Evolutionary conservation across 37 sponge, comb jelly and placozoan genomes (phyloP).

Genomic region (Oscarella lobularis): DNA sequence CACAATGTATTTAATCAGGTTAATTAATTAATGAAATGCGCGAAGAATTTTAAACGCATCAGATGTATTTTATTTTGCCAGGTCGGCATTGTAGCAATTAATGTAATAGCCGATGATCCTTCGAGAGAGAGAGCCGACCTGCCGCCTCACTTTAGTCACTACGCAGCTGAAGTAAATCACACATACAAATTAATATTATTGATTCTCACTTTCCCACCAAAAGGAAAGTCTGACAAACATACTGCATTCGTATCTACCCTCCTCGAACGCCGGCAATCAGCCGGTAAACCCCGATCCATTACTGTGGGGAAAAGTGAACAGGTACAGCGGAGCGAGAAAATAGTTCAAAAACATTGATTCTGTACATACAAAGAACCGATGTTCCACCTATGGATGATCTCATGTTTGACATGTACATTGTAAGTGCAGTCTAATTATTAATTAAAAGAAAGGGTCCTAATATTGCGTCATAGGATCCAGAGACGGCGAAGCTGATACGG

Average conservation of each 20-base stretch:
- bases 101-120: constrained; percentile 39
- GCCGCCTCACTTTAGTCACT: no score
- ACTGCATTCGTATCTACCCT: background rate
- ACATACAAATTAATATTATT: no score
- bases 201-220: no score
- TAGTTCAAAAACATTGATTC: no score
- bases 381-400: constrained; percentile 17
- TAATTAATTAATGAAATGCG: background rate
- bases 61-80: background rate
- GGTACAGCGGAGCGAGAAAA: no score
- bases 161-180: no score
- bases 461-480: constrained; percentile 33
- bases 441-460: background rate
- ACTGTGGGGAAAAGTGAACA: background rate
- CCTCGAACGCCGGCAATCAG: background rate
- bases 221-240: background rate
- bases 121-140: no score
- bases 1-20: constrained; percentile 81
- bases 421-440: background rate
- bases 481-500: constrained; percentile 44
- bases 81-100: constrained; percentile 70
- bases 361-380: no score
- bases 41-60: background rate
- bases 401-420: constrained; percentile 15
- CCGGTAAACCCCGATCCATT: background rate